Evolutionary conservation across 1,140 invertebrate species (phyloP).

Genomic region (Drosophila setifemur): DNA sequence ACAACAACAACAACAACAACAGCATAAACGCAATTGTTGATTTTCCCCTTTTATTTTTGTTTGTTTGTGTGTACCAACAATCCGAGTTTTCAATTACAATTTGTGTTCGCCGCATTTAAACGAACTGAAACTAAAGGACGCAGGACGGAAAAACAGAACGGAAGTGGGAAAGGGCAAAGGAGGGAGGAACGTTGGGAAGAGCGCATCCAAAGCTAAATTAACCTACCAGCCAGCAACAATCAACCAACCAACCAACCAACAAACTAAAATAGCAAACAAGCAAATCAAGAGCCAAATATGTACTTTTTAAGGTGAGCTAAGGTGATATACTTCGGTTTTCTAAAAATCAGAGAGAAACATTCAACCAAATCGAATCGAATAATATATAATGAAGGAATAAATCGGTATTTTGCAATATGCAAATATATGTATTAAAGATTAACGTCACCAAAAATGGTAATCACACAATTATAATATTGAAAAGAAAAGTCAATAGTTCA

Average conservation of each 20-base stretch:
- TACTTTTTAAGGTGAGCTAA: conserved; percentile 31
- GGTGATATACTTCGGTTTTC: too few relatives aligned
- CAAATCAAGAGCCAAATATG: conserved; percentile 18
- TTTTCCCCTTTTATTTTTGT: conserved; percentile 1
- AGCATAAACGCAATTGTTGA: not conserved
- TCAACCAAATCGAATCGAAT: too few relatives aligned
- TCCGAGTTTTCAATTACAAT: conserved; percentile 3
- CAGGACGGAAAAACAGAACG: not conserved
- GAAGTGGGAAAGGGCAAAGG: not conserved
- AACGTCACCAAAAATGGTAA: too few relatives aligned
- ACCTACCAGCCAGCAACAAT: conserved; percentile 18
- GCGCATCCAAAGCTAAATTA: conserved; percentile 21
- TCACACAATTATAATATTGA: too few relatives aligned
- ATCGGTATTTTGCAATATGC: too few relatives aligned
- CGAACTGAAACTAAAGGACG: conserved; percentile 32
- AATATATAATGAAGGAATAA: too few relatives aligned
- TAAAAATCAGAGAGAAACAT: too few relatives aligned
- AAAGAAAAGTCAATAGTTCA: too few relatives aligned
- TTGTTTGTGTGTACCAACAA: not conserved
- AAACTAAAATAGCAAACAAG: conserved; percentile 11
- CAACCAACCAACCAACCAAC: conserved; percentile 17
- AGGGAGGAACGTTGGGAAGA: not conserved
- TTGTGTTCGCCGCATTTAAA: conserved; percentile 61
- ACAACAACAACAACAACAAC: not conserved
- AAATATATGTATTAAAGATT: too few relatives aligned